Conservation (phyloP, 1,140 invertebrate species). For the Heterodera carotae region DNA sequence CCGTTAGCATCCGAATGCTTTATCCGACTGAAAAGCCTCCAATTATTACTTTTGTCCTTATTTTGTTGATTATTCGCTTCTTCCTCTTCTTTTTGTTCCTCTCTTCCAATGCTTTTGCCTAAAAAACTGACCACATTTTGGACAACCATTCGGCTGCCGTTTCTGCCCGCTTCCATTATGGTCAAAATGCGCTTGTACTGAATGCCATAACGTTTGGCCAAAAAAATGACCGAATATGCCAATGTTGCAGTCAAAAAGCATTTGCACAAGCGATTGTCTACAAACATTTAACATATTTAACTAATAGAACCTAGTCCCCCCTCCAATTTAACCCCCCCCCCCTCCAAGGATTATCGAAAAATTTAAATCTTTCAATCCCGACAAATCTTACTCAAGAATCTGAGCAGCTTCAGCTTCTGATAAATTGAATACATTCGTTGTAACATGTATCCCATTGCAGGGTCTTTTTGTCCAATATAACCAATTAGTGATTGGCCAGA, state of each 20-base stretch:
- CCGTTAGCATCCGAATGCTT: not conserved
- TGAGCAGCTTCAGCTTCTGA: not conserved
- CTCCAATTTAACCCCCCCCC: no score
- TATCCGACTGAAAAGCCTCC: not conserved
- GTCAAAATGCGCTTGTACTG: not conserved
- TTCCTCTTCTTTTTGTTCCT: not conserved
- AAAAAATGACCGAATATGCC: not conserved
- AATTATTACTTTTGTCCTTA: not conserved
- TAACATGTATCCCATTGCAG: not conserved
- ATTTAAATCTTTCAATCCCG: no score
- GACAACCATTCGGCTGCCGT: not conserved
- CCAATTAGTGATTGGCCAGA: not conserved
- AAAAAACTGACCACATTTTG: not conserved
- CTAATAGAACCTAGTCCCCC: no score
- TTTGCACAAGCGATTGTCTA: no score
- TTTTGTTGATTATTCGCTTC: not conserved
- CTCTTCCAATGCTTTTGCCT: not conserved
- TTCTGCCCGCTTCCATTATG: not conserved
- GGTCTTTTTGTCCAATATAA: not conserved
- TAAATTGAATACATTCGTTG: not conserved
- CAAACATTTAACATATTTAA: no score
- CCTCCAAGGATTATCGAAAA: no score
- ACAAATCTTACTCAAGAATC: no score
- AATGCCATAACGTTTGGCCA: not conserved
- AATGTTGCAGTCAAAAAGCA: not conserved